phyloP scores from a whole-genome alignment of 1,140 invertebrate genomes.

The Sweltsa coloradensis region DNA sequence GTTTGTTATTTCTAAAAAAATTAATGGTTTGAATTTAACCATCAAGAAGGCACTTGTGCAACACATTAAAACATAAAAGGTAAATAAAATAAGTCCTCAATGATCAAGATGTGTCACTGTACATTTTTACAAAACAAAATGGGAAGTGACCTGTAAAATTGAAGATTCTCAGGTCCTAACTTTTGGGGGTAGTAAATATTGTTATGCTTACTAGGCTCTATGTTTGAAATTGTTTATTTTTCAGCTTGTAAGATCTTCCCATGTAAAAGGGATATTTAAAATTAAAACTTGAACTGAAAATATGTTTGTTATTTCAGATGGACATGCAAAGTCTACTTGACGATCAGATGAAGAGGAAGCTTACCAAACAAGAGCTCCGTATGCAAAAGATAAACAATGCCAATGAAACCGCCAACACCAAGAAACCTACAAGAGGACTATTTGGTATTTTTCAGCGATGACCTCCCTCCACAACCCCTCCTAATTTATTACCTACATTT shows the following conservation, averaged over 20 bases:
- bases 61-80: too few species aligned
- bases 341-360: conserved; percentile 75
- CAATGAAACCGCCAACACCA: background rate
- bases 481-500: too few species aligned
- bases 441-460: conserved; percentile 26
- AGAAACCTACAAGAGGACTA: conserved; percentile 20
- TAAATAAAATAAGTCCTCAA: too few species aligned
- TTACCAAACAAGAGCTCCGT: conserved; percentile 39
- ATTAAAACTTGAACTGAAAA: background rate
- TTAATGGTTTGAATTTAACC: too few species aligned
- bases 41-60: too few species aligned
- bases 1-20: too few species aligned
- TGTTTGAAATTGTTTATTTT: background rate
- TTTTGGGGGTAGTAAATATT: background rate
- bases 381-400: conserved; percentile 14
- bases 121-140: conserved; percentile 1
- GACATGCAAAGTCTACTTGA: conserved; percentile 88
- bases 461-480: too few species aligned
- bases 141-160: background rate
- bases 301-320: conserved; percentile 51
- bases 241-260: too few species aligned
- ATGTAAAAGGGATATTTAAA: background rate
- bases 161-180: background rate
- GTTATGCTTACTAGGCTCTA: background rate
- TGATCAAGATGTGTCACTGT: too few species aligned